These are phyloP conservation scores for Scylla paramamosain DNA, from an alignment of 1,140 invertebrate species.

Conservation along the genomic window DNA sequence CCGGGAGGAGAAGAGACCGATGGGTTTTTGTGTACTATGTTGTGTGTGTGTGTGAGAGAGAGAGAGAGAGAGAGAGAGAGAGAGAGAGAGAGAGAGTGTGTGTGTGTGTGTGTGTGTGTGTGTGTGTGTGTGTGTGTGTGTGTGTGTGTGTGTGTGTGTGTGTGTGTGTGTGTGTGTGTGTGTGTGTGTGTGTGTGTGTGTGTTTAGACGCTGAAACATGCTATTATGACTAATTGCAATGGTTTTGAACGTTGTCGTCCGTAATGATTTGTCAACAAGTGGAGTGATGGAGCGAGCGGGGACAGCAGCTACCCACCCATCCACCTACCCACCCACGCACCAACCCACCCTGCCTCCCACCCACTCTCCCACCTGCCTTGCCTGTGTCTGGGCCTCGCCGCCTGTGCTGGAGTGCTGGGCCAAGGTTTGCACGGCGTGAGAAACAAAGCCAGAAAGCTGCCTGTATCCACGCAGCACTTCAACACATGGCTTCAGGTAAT, in stretches of 20 bases:
- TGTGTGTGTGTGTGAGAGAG: neutral
- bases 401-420: neutral
- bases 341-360: too few relatives aligned
- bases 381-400: too few relatives aligned
- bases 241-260: constrained; percentile 9
- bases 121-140: neutral
- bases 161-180: constrained; percentile 6
- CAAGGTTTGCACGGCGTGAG: neutral
- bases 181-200: constrained; percentile 6
- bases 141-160: constrained; percentile 8
- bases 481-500: neutral
- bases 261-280: constrained; percentile 23
- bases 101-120: too few relatives aligned
- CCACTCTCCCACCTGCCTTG: too few relatives aligned
- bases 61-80: too few relatives aligned
- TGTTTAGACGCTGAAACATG: neutral
- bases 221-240: constrained; percentile 24
- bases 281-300: neutral
- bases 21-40: neutral
- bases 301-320: neutral
- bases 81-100: too few relatives aligned
- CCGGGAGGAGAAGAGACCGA: neutral
- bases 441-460: neutral
- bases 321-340: too few relatives aligned
- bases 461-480: neutral